Base-by-base conservation (phyloP, 2,113 vertebrate genomes). In the Callipepla squamata region DNA sequence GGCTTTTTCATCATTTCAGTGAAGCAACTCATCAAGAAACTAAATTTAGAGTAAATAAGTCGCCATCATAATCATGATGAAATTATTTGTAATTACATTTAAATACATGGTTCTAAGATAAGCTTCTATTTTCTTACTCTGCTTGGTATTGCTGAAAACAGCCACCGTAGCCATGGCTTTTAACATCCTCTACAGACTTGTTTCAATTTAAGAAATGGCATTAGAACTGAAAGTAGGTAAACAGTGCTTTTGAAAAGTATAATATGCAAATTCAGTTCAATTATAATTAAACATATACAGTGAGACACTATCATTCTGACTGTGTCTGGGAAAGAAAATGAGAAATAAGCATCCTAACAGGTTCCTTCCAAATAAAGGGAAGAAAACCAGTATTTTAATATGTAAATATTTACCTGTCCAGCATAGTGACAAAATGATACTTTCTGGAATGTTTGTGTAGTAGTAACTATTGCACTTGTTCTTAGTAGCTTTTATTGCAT, bases 41-140 rank as follows among this genome's bases (percentile, higher is more conserved):
- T 93, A 96, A 96, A 96, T 95, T 96, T 94, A 91, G 65, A 97
- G 91, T 91, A 93, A 97, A 88, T 91, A 97, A 96, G 84, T 94
- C 94, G 40, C 73, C 92, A 84, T 89, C 15, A 68, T 36, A 92
- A 95, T 89, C 2, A 92, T 72, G 17, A 90, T 92, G 70, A 89
- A 96, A 96, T 96, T 95, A 80, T 94, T 96, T 89, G 55, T 66
- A 94, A 96, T 88, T 95, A 80, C 30, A 84, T 94, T 94, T 96
- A 91, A 84, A 76, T 25, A 62, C 7, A 72, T 8, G 62, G 34
- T 7, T 73, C 73, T 50, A 85, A 70, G 22, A 88, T 91, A 93
- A 88, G 51, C 57, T 92, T 96, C 57, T 87, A 7, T 86, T 68
- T 92, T 76, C 70, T 88, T 90, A 47, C 86, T 50, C 51, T 18